Conservation (phyloP, 2,797 vertebrate species). For the Spatula versicolor region DNA sequence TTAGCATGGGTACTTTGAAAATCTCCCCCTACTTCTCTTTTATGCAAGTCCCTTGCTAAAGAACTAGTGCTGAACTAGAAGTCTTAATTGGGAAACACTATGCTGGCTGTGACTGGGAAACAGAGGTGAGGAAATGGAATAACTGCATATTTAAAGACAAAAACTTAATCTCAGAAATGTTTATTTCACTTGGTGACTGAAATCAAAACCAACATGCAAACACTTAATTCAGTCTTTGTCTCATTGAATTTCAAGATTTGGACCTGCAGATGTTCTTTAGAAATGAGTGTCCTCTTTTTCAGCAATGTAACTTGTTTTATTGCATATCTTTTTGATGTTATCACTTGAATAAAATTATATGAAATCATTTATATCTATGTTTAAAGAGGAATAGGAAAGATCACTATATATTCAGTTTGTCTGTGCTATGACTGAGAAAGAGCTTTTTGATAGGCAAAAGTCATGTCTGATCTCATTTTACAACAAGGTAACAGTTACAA, state of each 20-base stretch:
- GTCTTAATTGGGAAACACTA: slow-evolving; percentile 29
- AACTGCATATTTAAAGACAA: neutral
- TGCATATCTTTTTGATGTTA: neutral
- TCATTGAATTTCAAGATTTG: neutral
- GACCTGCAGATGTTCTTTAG: neutral
- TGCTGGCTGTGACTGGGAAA: neutral
- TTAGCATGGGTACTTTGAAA: slow-evolving; percentile 39
- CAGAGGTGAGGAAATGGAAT: neutral
- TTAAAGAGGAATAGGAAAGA: neutral
- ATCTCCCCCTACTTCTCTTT: neutral
- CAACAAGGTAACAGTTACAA: neutral
- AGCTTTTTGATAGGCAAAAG: neutral
- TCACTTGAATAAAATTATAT: neutral
- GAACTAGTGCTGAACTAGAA: neutral
- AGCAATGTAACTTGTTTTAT: neutral
- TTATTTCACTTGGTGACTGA: neutral
- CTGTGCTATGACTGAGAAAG: neutral
- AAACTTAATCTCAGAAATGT: neutral
- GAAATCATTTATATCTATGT: neutral
- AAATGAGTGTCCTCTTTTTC: neutral
- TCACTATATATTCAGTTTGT: neutral
- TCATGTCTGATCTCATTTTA: fast-evolving
- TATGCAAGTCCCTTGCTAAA: neutral
- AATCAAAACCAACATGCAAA: neutral
- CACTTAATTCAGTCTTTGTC: neutral